Evolutionary conservation across 2,113 vertebrate species (phyloP).

Genomic region (Chaetura pelagica): DNA sequence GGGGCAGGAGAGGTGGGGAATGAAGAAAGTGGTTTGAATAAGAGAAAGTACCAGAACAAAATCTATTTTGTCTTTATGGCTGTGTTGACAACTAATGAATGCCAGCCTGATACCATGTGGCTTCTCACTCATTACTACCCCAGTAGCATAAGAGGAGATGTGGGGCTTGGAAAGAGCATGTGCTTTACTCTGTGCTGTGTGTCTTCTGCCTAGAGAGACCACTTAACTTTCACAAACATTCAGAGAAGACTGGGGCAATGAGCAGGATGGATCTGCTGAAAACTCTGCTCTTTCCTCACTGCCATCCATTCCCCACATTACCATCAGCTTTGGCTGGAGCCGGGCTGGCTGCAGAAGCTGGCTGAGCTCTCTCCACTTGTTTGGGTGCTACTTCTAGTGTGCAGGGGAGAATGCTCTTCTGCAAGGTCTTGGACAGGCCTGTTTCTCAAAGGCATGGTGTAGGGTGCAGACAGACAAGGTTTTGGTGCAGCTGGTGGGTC

Average conservation of each 20-base stretch:
- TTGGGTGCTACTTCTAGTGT: not conserved
- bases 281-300: not conserved
- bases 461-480: not conserved
- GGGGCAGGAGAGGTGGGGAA: not conserved
- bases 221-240: not conserved
- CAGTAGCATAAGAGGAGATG: not conserved
- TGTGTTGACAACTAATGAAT: not conserved
- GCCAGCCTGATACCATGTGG: not conserved
- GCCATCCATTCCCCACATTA: not conserved
- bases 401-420: not conserved
- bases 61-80: not conserved
- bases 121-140: not conserved
- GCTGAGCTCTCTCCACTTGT: not conserved
- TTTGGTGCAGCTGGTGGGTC: not conserved
- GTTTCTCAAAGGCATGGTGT: not conserved
- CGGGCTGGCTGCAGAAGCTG: not conserved
- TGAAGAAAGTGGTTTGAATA: not conserved
- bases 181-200: not conserved
- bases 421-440: not conserved
- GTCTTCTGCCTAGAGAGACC: not conserved
- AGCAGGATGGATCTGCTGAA: not conserved
- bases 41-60: not conserved
- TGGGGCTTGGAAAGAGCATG: not conserved
- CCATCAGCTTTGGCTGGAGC: not conserved
- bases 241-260: not conserved